These are phyloP conservation scores for Hypanus sabinus DNA, from an alignment of 2,113 vertebrate genomes.

Conservation along the genomic window DNA sequence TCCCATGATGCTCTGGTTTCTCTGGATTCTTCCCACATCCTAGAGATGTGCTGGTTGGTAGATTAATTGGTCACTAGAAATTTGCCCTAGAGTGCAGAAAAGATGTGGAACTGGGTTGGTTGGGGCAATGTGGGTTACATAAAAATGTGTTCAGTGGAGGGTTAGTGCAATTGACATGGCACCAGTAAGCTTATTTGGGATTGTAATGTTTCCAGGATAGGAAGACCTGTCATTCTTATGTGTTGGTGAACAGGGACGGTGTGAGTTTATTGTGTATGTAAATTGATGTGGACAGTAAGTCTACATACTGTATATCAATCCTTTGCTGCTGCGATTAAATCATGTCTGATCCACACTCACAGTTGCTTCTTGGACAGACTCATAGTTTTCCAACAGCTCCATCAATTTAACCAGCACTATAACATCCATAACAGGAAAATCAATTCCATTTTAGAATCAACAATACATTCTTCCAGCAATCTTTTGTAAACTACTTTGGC, in stretches of 20 bases:
- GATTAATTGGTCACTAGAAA: too few relatives aligned
- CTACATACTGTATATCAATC: background rate
- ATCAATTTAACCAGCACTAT: slow-evolving; percentile 6
- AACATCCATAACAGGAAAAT: background rate
- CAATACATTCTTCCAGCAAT: background rate
- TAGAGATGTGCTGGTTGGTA: too few relatives aligned
- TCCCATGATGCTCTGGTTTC: too few relatives aligned
- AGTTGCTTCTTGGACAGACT: background rate
- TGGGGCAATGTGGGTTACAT: too few relatives aligned
- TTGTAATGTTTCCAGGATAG: too few relatives aligned
- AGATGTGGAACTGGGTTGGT: too few relatives aligned
- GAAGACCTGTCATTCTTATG: background rate
- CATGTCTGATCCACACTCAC: background rate
- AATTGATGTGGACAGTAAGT: background rate
- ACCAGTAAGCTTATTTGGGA: too few relatives aligned
- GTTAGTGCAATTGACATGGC: too few relatives aligned
- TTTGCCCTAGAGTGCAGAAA: too few relatives aligned
- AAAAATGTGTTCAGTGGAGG: too few relatives aligned
- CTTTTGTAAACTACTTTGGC: background rate
- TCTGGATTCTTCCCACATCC: too few relatives aligned
- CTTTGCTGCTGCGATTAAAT: background rate
- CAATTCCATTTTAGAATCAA: background rate
- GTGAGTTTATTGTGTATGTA: background rate
- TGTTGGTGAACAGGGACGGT: background rate
- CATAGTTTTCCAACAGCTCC: background rate